Conservation (phyloP, 2,797 vertebrate genomes). For the Danio tinwini region DNA sequence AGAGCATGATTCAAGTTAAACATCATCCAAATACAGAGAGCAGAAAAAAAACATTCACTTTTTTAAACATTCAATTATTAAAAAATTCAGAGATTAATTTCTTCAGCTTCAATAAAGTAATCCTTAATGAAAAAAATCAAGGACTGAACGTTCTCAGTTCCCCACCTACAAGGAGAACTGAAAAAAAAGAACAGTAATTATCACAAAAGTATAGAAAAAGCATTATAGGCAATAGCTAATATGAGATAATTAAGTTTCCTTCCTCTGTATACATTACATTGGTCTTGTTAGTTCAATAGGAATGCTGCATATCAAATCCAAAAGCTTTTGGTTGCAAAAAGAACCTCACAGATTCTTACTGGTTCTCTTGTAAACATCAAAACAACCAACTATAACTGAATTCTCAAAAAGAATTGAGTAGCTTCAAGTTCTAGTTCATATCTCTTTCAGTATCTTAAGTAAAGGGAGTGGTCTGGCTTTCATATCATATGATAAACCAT, state of each 20-base stretch:
- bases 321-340: not conserved
- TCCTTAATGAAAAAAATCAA: not conserved
- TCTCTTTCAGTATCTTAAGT: conserved; percentile 50
- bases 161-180: not conserved
- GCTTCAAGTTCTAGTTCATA: conserved; percentile 14
- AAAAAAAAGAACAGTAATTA: not conserved
- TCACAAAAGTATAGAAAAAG: not conserved
- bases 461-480: conserved; percentile 9
- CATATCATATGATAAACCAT: conserved; percentile 9
- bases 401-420: not conserved
- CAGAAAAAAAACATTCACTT: conserved; percentile 6
- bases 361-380: conserved; percentile 15
- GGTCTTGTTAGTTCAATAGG: conserved; percentile 4
- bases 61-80: not conserved
- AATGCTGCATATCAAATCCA: not conserved
- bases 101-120: not conserved
- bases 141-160: not conserved
- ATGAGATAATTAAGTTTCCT: not conserved
- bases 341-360: not conserved
- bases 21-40: not conserved
- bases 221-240: not conserved
- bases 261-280: not conserved
- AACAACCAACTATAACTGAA: not conserved
- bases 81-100: not conserved
- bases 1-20: not conserved